Evolutionary conservation across 2,797 vertebrate species (phyloP).

Genomic region (Phoxinus dragarum): DNA sequence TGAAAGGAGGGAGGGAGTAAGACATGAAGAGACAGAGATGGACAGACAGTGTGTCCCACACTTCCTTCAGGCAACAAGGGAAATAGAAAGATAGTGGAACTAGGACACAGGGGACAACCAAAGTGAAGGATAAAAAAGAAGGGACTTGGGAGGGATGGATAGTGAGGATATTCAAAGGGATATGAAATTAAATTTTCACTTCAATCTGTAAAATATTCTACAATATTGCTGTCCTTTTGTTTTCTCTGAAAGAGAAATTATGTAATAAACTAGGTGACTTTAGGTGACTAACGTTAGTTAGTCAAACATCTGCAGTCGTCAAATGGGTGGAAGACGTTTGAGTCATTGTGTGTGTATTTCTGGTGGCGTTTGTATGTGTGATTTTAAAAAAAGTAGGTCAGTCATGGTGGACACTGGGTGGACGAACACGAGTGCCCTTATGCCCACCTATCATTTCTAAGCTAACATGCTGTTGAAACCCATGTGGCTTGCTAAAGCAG

Average conservation of each 20-base stretch:
- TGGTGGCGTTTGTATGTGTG: constrained; percentile 33
- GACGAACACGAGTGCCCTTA: background rate
- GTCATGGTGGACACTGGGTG: constrained; percentile 18
- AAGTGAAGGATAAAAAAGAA: background rate
- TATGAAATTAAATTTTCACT: background rate
- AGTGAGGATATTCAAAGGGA: background rate
- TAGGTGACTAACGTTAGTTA: too few species aligned
- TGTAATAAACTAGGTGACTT: background rate
- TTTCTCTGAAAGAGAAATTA: background rate
- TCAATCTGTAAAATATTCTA: background rate
- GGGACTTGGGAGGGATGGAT: background rate
- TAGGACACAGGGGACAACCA: constrained; percentile 21
- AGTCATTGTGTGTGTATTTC: constrained; percentile 34
- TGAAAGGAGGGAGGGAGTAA: constrained; percentile 14
- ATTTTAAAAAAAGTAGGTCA: constrained; percentile 52
- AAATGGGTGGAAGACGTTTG: constrained; percentile 1
- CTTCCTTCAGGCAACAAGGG: constrained; percentile 25
- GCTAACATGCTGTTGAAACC: background rate
- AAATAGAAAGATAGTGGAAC: constrained; percentile 42
- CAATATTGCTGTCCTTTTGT: background rate
- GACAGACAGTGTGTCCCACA: constrained; percentile 8
- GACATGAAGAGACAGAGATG: constrained; percentile 5
- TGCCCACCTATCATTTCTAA: background rate
- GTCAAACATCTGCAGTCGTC: too few species aligned
- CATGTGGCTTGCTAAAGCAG: background rate